Evolutionary conservation across 2,888 invertebrate genomes (phyloP).

Genomic region (Gisinianus flammeolus): DNA sequence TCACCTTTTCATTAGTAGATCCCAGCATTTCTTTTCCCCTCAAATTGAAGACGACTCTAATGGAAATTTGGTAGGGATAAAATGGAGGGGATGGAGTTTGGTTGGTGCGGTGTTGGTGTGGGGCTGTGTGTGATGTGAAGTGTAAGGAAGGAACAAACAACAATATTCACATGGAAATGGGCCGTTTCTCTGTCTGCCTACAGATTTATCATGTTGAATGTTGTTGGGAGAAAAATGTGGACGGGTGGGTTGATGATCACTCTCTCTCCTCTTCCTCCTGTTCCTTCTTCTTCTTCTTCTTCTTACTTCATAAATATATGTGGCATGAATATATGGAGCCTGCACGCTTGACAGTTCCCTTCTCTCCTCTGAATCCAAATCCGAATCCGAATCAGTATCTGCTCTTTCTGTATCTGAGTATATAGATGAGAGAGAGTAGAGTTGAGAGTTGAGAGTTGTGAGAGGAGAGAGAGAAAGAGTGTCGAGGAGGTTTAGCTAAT

Average conservation of each 20-base stretch:
- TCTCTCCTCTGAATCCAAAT: not conserved
- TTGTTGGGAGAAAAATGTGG: slow-evolving; percentile 3
- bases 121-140: too few species aligned
- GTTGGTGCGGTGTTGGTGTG: slow-evolving; percentile 31
- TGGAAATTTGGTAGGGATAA: too few species aligned
- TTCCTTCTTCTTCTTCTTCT: not conserved
- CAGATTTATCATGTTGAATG: slow-evolving; percentile 28
- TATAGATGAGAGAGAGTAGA: not conserved
- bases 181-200: slow-evolving; percentile 5
- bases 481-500: slow-evolving; percentile 40
- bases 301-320: slow-evolving; percentile 17
- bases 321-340: not conserved
- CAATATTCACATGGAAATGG: slow-evolving; percentile 12
- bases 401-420: not conserved
- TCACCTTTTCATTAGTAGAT: too few species aligned
- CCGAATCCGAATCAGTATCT: not conserved
- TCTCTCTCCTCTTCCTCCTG: not conserved
- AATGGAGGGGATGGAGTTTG: slow-evolving; percentile 1
- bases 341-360: not conserved
- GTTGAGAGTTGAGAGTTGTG: not conserved
- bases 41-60: too few species aligned
- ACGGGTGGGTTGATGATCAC: not conserved
- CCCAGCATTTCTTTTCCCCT: too few species aligned
- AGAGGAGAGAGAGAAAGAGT: not conserved
- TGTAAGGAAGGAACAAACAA: slow-evolving; percentile 15